These are phyloP conservation scores for Dusona sp. DNA, from an alignment of 2,888 invertebrate genomes.

Conservation along the genomic window DNA sequence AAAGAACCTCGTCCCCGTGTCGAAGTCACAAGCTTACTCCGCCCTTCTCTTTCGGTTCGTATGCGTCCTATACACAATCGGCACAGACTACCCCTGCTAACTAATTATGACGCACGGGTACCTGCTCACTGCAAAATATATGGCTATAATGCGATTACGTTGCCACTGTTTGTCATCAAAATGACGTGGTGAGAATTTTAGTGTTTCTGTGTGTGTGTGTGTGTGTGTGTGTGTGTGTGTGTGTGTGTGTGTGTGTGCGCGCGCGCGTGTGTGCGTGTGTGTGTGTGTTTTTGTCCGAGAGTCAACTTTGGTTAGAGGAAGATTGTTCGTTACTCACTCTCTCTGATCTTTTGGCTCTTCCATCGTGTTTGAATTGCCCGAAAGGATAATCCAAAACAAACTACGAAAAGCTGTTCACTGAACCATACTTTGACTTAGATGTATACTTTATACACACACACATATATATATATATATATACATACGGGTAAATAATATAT, in stretches of 20 bases:
- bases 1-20: neutral
- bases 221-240: too few species aligned
- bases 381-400: constrained; percentile 75
- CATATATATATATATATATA: neutral
- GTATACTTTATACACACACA: neutral
- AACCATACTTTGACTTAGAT: neutral
- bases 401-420: constrained; percentile 25
- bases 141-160: constrained; percentile 73
- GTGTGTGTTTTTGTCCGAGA: neutral
- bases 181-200: constrained; percentile 51
- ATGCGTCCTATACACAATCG: neutral
- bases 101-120: constrained; percentile 71
- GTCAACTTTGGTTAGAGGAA: constrained; percentile 20
- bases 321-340: constrained; percentile 56
- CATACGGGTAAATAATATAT: neutral
- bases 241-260: neutral
- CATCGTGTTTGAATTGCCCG: constrained; percentile 66
- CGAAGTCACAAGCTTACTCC: constrained; percentile 22
- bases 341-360: neutral
- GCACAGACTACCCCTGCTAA: constrained; percentile 17
- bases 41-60: neutral
- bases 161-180: constrained; percentile 71
- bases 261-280: neutral
- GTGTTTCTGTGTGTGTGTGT: neutral
- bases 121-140: constrained; percentile 72